Evolutionary conservation across 1,140 invertebrate species (phyloP), one percentile per base, ranked within the genome.

Genomic region (Calosoma granatense): DNA sequence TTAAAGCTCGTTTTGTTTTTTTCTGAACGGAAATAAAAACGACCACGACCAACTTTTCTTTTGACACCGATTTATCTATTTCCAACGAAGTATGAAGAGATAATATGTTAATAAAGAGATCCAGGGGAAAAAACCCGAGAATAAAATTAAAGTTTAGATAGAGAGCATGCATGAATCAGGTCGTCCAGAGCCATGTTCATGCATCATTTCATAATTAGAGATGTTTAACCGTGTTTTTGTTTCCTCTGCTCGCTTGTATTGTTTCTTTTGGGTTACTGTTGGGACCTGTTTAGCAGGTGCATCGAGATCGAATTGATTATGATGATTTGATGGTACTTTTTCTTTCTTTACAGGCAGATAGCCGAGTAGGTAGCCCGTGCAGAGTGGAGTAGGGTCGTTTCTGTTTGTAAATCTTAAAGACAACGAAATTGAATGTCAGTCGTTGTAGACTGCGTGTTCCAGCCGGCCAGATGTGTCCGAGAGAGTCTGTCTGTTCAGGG

Each of bases 261-360:
- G 17, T 17, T 47, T 47, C 15, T 47, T 47, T 6, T 47, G 26
- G 6, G 6, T 36, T 36, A 36, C 9, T 47, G 41, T 47, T 17
- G 6, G 41, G 41, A 47, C 41, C 41, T 17, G 41, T 17, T 47
- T 47, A 47, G 41, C 41, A 47, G 41, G 41, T 47, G 41, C 41
- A 47, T 47, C 41, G 9, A 47, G 41, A 47, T 47, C 41, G 41
- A 47, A 47, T 47, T 47, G 41, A 47, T 47, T 47, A 47, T 17
- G 41, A 47, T 47, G 17, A 17, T 11, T 47, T 17, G 3, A 17
- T 6, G 26, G 4, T 47, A 12, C 15, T 47, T 47, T 17, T 47
- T 47, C 6, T 11, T 47, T 47, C 17, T 11, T 6, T 47, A 9
- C 17, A 17, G 17, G 17, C 6, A n/a, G 26, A 9, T 36, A n/a